A percentile compares a stretch with the other conserved stretches of the same genome.
These are phyloP conservation scores for Cercopithecus mona DNA, from an alignment of 2,113 vertebrate species.

Conservation along the genomic window DNA sequence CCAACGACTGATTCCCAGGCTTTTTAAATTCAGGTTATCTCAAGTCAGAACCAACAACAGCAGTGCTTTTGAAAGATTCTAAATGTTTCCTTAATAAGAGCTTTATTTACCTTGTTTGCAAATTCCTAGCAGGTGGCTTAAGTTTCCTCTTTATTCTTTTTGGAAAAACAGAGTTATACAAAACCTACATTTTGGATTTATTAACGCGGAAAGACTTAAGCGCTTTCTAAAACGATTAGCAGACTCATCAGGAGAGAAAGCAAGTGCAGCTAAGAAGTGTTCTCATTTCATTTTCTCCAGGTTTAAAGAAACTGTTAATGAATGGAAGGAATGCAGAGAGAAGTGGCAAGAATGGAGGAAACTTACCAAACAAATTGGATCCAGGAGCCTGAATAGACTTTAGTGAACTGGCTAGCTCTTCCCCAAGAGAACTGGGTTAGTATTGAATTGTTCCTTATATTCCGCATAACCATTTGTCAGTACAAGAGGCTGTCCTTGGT, in stretches of 20 bases:
- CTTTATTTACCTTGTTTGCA: conserved; percentile 21
- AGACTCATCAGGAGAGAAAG: not conserved
- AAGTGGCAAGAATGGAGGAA: not conserved
- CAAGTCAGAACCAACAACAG: conserved; percentile 33
- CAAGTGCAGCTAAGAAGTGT: not conserved
- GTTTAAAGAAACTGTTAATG: not conserved
- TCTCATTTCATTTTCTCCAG: not conserved
- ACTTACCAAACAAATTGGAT: not conserved
- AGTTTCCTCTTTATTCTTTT: not conserved
- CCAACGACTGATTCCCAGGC: not conserved
- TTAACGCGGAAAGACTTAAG: not conserved
- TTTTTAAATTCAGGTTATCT: conserved; percentile 34
- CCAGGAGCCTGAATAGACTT: not conserved
- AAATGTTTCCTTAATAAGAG: not conserved
- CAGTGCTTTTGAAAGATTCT: not conserved
- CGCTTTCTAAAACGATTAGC: not conserved
- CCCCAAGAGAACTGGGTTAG: not conserved
- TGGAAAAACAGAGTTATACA: not conserved
- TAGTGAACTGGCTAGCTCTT: not conserved
- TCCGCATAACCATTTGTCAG: not conserved
- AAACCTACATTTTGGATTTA: conserved; percentile 18
- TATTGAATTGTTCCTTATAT: not conserved
- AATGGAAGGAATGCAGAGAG: not conserved
- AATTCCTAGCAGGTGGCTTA: not conserved
- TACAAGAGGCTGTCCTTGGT: not conserved